A percentile compares a stretch with the other conserved stretches of the same genome.
Evolutionary conservation across 2,797 vertebrate species (phyloP).

Genomic region (Gymnoscopelus microlampas): DNA sequence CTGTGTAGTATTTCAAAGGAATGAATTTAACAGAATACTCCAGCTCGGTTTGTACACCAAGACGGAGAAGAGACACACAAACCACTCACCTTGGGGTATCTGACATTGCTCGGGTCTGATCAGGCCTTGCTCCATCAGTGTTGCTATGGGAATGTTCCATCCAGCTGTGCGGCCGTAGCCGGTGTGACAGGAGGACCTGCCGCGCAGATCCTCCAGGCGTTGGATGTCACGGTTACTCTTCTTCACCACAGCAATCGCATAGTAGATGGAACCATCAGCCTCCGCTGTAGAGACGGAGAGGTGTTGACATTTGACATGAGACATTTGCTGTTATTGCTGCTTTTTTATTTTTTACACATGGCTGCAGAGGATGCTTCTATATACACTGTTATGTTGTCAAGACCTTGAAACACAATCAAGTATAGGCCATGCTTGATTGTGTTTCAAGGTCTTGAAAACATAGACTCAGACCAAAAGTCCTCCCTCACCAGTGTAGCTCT

Average conservation of each 20-base stretch:
- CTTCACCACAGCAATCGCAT: slow-evolving; percentile 89
- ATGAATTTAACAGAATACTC: too few species aligned
- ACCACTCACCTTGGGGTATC: slow-evolving; percentile 66
- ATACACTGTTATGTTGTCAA: too few species aligned
- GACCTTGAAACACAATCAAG: too few species aligned
- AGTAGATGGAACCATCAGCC: slow-evolving; percentile 82
- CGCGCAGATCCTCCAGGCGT: slow-evolving; percentile 83
- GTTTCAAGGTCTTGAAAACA: background rate
- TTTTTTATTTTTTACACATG: too few species aligned
- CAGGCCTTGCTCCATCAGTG: slow-evolving; percentile 67
- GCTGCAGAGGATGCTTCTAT: too few species aligned
- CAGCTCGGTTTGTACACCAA: background rate
- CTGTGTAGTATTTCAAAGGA: too few species aligned
- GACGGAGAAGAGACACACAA: slow-evolving; percentile 4
- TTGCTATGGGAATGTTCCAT: slow-evolving; percentile 82
- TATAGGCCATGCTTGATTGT: too few species aligned
- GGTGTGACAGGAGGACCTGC: slow-evolving; percentile 90
- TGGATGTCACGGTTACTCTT: slow-evolving; percentile 78
- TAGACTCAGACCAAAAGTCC: slow-evolving; percentile 5
- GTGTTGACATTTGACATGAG: background rate
- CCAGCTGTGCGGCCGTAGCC: slow-evolving; percentile 86
- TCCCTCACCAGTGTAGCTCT: slow-evolving; percentile 88
- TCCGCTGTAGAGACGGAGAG: slow-evolving; percentile 69
- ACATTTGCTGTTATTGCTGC: too few species aligned
- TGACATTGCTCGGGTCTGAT: slow-evolving; percentile 61